Conservation (phyloP, 2,888 invertebrate species). For the Linnaemya tessellans region DNA sequence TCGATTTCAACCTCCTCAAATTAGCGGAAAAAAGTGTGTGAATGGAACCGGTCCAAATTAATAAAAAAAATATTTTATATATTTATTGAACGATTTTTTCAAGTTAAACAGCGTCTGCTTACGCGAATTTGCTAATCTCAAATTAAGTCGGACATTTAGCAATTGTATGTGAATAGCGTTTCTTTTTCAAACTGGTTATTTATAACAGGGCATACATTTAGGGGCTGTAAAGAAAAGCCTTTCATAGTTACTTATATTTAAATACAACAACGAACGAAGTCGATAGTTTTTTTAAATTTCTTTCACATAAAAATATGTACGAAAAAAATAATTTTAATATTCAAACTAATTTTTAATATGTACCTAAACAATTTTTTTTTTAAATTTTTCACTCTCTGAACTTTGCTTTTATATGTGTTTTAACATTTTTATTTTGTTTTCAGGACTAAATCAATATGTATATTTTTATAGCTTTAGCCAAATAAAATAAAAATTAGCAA, state of each 20-base stretch:
- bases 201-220: conserved; percentile 47
- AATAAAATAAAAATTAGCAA: conserved; percentile 65
- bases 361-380: conserved; percentile 45
- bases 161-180: neutral
- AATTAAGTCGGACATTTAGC: no score
- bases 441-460: conserved; percentile 60
- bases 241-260: no score
- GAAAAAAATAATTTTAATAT: conserved; percentile 3
- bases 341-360: conserved; percentile 31
- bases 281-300: no score
- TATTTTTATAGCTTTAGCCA: conserved; percentile 51
- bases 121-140: no score
- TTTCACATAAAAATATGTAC: no score
- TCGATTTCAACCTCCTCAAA: no score
- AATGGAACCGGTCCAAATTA: no score
- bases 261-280: no score
- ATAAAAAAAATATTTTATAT: no score
- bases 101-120: no score
- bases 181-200: neutral
- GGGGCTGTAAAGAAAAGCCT: conserved; percentile 5
- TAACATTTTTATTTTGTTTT: neutral
- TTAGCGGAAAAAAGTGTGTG: no score
- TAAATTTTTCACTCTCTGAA: conserved; percentile 56
- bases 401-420: conserved; percentile 49
- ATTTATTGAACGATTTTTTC: no score